A percentile compares a stretch with the other conserved stretches of the same genome.
Conservation (phyloP, 2,797 vertebrate genomes). For the Siniperca obscura region DNA sequence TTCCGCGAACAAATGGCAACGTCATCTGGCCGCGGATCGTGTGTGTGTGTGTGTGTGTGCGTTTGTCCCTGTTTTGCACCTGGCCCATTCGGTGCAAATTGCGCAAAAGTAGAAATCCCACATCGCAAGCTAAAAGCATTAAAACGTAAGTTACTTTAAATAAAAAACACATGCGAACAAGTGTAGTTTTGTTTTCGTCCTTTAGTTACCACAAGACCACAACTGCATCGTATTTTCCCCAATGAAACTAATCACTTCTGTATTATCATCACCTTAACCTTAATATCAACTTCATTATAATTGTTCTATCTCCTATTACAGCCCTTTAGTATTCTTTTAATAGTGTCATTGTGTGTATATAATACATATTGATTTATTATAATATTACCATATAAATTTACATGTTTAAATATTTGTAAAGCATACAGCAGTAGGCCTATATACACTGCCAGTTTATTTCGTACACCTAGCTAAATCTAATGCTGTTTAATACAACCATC, state of each 20-base stretch:
- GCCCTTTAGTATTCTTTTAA: not conserved
- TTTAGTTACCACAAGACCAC: not conserved
- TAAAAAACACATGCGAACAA: not conserved
- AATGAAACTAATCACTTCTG: not conserved
- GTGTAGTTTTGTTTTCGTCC: not conserved
- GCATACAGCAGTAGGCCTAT: not conserved
- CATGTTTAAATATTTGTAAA: not conserved
- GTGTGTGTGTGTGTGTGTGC: conserved; percentile 20
- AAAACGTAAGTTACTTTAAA: not conserved
- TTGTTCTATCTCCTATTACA: not conserved
- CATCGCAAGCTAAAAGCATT: not conserved
- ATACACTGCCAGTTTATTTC: not conserved
- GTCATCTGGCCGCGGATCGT: conserved; percentile 77
- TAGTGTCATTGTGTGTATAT: not conserved
- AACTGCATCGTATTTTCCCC: not conserved
- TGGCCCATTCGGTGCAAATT: conserved; percentile 62
- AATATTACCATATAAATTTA: not conserved
- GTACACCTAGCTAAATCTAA: not conserved
- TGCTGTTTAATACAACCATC: too few relatives aligned
- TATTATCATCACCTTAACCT: not conserved
- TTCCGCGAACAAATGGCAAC: conserved; percentile 86
- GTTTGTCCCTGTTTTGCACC: conserved; percentile 55
- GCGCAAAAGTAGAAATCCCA: conserved; percentile 61
- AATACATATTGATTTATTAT: not conserved
- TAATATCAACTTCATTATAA: not conserved